phyloP scores from a whole-genome alignment of 2,113 vertebrate species.

The Apeltes quadracus region DNA sequence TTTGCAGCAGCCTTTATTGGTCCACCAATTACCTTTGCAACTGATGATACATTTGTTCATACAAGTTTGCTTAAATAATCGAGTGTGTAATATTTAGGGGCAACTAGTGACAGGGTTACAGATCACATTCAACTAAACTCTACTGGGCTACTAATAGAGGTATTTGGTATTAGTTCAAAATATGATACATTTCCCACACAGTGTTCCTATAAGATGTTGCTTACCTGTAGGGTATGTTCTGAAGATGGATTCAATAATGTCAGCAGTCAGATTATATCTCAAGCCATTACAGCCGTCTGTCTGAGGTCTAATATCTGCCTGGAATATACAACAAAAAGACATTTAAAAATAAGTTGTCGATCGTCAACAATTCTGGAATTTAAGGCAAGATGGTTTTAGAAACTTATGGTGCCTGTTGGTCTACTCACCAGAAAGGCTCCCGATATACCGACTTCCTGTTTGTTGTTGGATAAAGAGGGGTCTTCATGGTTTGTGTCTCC shows the following conservation, averaged over 20 bases:
- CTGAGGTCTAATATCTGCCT: conserved; percentile 98
- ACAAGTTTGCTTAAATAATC: neutral
- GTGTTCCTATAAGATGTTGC: conserved; percentile 1
- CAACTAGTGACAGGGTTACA: too few species aligned
- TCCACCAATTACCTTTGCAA: neutral
- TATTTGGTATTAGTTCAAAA: neutral
- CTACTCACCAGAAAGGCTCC: conserved; percentile 94
- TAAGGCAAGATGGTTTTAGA: neutral
- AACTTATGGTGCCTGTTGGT: neutral
- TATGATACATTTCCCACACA: neutral
- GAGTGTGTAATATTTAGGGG: too few species aligned
- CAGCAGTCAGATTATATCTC: conserved; percentile 95
- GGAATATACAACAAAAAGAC: conserved; percentile 41
- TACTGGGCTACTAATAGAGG: too few species aligned
- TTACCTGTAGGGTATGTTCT: conserved; percentile 97
- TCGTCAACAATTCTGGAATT: neutral
- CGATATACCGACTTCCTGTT: conserved; percentile 98
- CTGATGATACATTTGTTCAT: neutral
- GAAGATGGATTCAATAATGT: conserved; percentile 99
- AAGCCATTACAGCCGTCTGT: conserved; percentile 98
- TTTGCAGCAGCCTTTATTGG: neutral
- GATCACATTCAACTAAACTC: too few species aligned
- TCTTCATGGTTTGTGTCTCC: conserved; percentile 86
- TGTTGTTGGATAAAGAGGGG: conserved; percentile 81
- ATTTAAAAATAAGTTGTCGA: neutral